phyloP scores from a whole-genome alignment of 2,888 invertebrate genomes.

The Eucera pruinosa region DNA sequence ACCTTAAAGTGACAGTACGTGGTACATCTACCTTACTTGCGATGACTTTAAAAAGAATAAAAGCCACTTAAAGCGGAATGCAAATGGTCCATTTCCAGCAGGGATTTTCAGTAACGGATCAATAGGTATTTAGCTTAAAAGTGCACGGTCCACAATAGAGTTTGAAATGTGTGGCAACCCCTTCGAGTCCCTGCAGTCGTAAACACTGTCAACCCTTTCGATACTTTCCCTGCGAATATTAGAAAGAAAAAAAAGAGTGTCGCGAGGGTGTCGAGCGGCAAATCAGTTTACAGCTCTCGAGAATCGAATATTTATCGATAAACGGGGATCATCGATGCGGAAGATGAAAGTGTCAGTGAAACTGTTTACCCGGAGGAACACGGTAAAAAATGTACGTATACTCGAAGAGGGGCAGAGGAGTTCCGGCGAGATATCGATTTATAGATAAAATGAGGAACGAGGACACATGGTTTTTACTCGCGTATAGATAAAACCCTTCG shows the following conservation, averaged over 20 bases:
- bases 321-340: conserved; percentile 20
- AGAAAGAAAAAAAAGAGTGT: background rate
- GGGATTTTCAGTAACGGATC: background rate
- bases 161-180: background rate
- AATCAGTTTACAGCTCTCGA: conserved; percentile 17
- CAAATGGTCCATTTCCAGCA: too few relatives aligned
- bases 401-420: conserved; percentile 2
- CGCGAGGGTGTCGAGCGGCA: conserved; percentile 9
- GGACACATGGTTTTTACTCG: conserved; percentile 44
- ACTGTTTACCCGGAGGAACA: conserved; percentile 51
- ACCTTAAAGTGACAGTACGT: too few relatives aligned
- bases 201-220: conserved; percentile 15
- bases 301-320: conserved; percentile 46
- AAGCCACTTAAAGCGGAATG: too few relatives aligned
- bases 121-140: background rate
- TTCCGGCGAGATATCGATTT: conserved; percentile 51
- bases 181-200: background rate
- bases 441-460: conserved; percentile 38
- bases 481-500: conserved; percentile 47
- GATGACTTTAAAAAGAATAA: too few relatives aligned
- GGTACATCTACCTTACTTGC: too few relatives aligned
- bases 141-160: background rate
- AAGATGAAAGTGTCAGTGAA: conserved; percentile 50
- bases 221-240: conserved; percentile 3
- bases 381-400: conserved; percentile 30